Conservation (phyloP, 2,797 vertebrate genomes). For the Pseudotriccus pelzelni region DNA sequence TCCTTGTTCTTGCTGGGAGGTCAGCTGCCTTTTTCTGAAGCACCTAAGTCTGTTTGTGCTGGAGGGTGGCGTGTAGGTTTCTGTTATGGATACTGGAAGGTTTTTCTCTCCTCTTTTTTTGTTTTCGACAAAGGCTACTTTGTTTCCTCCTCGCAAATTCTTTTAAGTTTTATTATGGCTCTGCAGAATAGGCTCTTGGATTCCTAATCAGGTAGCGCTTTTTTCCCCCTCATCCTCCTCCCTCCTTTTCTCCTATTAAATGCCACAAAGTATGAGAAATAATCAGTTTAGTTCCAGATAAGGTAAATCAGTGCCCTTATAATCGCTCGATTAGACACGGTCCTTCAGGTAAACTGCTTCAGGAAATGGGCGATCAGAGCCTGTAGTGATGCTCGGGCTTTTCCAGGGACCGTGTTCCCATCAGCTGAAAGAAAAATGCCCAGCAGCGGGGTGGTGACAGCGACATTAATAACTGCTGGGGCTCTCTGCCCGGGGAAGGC, state of each 20-base stretch:
- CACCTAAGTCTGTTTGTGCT: constrained; percentile 9
- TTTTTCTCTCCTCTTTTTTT: constrained; percentile 13
- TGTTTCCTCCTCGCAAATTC: constrained; percentile 60
- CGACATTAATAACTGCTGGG: neutral
- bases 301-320: constrained; percentile 68
- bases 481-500: neutral
- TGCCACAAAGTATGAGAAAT: constrained; percentile 61
- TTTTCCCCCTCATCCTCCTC: constrained; percentile 18
- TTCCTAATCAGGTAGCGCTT: constrained; percentile 59
- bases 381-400: neutral
- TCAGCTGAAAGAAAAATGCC: neutral
- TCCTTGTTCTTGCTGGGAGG: constrained; percentile 36
- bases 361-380: constrained; percentile 64
- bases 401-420: neutral
- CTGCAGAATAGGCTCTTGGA: constrained; percentile 48
- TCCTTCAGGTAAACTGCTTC: constrained; percentile 71
- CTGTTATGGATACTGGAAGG: constrained; percentile 26
- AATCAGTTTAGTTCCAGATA: constrained; percentile 77
- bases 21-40: constrained; percentile 23
- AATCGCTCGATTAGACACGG: constrained; percentile 70
- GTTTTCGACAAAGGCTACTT: constrained; percentile 46
- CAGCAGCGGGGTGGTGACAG: neutral
- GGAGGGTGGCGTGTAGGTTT: neutral
- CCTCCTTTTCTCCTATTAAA: constrained; percentile 51
- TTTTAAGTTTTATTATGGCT: constrained; percentile 58